Evolutionary conservation across 2,113 vertebrate genomes (phyloP).

Genomic region (Crotophaga sulcirostris): DNA sequence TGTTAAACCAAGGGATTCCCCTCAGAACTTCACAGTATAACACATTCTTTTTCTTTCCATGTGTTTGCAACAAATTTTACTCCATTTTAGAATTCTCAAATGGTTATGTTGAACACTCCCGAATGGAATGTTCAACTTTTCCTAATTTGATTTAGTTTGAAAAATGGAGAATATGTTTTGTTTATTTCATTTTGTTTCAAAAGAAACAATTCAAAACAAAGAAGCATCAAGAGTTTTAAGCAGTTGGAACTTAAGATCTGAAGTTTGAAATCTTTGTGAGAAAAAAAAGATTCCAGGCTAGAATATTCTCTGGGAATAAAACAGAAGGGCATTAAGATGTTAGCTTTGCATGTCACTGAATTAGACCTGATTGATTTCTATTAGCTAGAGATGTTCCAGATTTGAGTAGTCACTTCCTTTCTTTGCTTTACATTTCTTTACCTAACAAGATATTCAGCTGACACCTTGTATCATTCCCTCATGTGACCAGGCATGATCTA

Average conservation of each 20-base stretch:
- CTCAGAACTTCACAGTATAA: background rate
- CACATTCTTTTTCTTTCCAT: background rate
- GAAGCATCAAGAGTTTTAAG: background rate
- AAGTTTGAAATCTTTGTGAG: background rate
- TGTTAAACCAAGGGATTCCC: background rate
- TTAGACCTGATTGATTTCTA: background rate
- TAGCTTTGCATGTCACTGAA: background rate
- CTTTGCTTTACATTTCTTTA: background rate
- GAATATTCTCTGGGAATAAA: background rate
- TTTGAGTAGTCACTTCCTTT: background rate
- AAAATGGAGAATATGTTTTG: background rate
- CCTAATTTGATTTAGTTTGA: background rate
- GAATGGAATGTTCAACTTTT: background rate
- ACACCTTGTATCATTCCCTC: background rate
- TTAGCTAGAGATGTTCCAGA: background rate
- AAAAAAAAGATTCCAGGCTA: background rate
- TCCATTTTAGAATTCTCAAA: background rate
- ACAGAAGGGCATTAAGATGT: rapidly evolving
- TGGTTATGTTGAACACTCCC: background rate
- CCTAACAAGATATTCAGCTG: background rate
- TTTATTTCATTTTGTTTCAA: background rate
- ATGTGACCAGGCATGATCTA: background rate
- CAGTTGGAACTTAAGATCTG: background rate
- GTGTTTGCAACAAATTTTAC: background rate
- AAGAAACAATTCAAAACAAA: background rate